Evolutionary conservation across 2,888 invertebrate species (phyloP).

Genomic region (Tuta absoluta): DNA sequence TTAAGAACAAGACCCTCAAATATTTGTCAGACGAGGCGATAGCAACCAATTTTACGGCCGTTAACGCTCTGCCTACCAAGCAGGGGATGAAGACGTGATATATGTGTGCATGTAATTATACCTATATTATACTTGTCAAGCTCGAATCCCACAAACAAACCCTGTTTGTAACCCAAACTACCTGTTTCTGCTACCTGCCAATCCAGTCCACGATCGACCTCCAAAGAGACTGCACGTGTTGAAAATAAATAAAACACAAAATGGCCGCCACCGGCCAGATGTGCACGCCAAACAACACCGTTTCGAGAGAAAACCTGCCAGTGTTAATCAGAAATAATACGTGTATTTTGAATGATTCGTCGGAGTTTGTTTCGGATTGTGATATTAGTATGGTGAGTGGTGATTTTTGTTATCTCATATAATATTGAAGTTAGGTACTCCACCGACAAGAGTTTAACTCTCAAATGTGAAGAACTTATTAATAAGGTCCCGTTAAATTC

Average conservation of each 20-base stretch:
- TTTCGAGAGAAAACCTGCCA: conserved; percentile 56
- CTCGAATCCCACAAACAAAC: background rate
- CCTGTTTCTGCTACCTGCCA: conserved; percentile 4
- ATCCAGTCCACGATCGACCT: conserved; percentile 3
- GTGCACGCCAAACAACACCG: conserved; percentile 61
- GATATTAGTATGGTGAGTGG: conserved; percentile 48
- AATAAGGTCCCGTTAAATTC: too few relatives aligned
- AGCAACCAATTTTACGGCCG: too few relatives aligned
- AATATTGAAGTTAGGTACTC: too few relatives aligned
- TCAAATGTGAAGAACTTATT: too few relatives aligned
- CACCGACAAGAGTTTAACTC: too few relatives aligned
- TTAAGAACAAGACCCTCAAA: too few relatives aligned
- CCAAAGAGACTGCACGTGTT: background rate
- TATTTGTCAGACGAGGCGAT: too few relatives aligned
- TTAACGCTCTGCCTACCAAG: too few relatives aligned
- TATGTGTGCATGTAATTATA: too few relatives aligned
- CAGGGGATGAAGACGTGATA: too few relatives aligned
- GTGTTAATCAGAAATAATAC: conserved; percentile 62
- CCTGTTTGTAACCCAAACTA: background rate
- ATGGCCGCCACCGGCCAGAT: conserved; percentile 55
- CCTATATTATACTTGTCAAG: too few relatives aligned
- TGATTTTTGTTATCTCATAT: conserved; percentile 18
- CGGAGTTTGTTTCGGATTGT: conserved; percentile 55
- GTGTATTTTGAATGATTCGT: conserved; percentile 51
- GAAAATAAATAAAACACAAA: conserved; percentile 27